Conservation (phyloP, 2,888 invertebrate genomes). For the Ormyrus labotus region DNA sequence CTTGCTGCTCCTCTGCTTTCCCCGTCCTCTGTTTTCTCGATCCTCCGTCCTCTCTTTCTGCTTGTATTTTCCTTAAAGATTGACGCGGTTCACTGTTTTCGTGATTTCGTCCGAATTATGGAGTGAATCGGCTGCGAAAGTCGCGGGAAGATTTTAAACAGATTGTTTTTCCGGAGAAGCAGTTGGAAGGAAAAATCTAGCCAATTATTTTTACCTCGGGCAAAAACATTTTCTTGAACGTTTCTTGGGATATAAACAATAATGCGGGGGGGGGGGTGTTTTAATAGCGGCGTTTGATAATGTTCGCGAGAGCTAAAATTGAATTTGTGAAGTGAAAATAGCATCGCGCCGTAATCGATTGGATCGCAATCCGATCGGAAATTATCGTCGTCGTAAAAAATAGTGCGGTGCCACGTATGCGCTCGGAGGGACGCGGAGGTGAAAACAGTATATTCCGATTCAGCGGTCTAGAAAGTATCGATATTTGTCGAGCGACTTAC, state of each 20-base stretch:
- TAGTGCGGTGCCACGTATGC: background rate
- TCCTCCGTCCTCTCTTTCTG: no score
- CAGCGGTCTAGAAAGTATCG: constrained; percentile 30
- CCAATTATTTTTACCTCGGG: background rate
- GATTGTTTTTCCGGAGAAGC: no score
- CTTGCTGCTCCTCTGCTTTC: background rate
- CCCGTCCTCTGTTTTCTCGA: background rate
- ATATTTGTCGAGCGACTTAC: constrained; percentile 1
- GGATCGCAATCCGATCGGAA: constrained; percentile 25
- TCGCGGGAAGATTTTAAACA: no score
- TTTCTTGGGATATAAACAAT: background rate
- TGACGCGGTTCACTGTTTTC: no score
- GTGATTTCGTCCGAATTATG: no score
- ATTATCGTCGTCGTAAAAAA: constrained; percentile 30
- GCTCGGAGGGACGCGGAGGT: background rate
- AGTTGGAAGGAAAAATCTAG: no score
- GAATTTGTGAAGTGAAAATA: constrained; percentile 5
- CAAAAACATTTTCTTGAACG: background rate
- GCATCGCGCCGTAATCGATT: constrained; percentile 17
- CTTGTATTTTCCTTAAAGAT: no score
- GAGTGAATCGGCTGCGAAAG: no score
- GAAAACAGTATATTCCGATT: constrained; percentile 22
- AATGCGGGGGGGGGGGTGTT: background rate
- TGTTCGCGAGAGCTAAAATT: background rate
- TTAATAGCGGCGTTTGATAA: background rate